phyloP scores from a whole-genome alignment of 1,140 invertebrate genomes.

The Trichomalopsis sarcophagae region DNA sequence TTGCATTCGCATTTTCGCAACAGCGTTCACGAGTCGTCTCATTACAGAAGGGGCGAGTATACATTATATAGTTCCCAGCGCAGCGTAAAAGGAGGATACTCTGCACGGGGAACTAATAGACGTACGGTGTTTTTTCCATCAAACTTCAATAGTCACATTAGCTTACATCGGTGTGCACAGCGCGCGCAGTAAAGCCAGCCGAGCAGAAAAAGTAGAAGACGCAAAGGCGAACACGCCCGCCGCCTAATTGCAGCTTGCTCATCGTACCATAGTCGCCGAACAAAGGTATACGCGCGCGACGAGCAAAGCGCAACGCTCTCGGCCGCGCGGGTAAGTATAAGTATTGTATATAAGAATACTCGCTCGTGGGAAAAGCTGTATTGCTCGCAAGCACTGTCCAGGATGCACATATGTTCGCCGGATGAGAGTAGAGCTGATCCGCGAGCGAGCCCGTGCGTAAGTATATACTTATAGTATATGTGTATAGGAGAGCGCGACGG shows the following conservation, averaged over 20 bases:
- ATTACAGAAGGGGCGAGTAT: not conserved
- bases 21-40: not conserved
- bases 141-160: no score
- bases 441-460: not conserved
- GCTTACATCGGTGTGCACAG: no score
- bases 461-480: not conserved
- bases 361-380: conserved; percentile 4
- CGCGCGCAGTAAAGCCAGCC: no score
- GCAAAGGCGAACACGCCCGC: not conserved
- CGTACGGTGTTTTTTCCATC: no score
- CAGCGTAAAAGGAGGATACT: no score
- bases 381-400: not conserved
- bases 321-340: not conserved
- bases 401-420: not conserved
- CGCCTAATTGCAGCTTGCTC: conserved; percentile 16
- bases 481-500: conserved; percentile 18
- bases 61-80: no score
- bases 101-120: no score
- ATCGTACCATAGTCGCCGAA: not conserved
- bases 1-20: not conserved
- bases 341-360: not conserved
- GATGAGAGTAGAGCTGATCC: not conserved
- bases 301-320: not conserved
- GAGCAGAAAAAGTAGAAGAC: not conserved
- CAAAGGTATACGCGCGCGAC: not conserved